These are phyloP conservation scores for Zapus hudsonius DNA, from an alignment of 2,113 vertebrate species.

Conservation along the genomic window DNA sequence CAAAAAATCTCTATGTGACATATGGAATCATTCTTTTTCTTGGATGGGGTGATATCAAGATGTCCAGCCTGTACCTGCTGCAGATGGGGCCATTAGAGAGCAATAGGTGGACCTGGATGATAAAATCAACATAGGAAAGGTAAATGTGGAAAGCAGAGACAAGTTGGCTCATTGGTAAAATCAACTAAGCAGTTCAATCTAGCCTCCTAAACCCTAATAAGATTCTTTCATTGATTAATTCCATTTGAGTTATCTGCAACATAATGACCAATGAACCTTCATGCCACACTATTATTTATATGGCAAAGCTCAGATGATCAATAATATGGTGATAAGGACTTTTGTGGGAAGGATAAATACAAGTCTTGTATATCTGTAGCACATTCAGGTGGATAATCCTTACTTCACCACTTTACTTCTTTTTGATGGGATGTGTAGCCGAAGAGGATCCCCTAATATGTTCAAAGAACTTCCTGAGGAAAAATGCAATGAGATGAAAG, in stretches of 20 bases:
- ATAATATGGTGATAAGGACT: not conserved
- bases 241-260: not conserved
- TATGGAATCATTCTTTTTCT: constrained; percentile 5
- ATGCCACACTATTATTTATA: not conserved
- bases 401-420: not conserved
- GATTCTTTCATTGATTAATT: constrained; percentile 4
- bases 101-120: not conserved
- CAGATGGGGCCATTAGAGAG: not conserved
- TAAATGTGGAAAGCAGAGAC: not conserved
- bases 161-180: not conserved
- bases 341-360: not conserved
- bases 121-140: not conserved
- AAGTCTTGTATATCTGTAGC: not conserved
- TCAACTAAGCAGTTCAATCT: not conserved
- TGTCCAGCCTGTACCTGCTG: not conserved
- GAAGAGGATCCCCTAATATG: not conserved
- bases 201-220: not conserved
- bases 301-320: not conserved
- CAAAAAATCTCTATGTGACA: not conserved
- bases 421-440: not conserved
- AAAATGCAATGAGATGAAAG: not conserved
- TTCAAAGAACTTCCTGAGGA: constrained; percentile 12
- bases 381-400: not conserved
- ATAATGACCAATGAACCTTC: not conserved
- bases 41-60: not conserved